Conservation (phyloP, 2,888 invertebrate species). For the Taenaris catops region DNA sequence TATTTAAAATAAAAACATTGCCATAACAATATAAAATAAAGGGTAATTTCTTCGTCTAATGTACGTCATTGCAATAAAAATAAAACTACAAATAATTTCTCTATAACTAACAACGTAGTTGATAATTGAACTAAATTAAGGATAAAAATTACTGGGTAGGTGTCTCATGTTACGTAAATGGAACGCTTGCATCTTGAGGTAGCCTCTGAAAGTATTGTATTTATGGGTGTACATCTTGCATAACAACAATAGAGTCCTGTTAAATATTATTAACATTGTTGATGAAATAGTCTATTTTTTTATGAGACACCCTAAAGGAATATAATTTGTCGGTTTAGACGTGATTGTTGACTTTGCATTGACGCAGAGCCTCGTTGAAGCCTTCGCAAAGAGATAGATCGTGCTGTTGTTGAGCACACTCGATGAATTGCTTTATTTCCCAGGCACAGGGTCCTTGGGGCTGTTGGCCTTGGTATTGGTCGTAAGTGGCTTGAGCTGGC, state of each 20-base stretch:
- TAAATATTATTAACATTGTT: slow-evolving; percentile 32
- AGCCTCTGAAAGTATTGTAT: slow-evolving; percentile 31
- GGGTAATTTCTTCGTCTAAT: slow-evolving; percentile 7
- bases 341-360: slow-evolving; percentile 93
- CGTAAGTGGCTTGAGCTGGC: slow-evolving; percentile 51
- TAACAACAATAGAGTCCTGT: slow-evolving; percentile 29
- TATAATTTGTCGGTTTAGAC: slow-evolving; percentile 49
- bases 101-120: slow-evolving; percentile 14
- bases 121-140: slow-evolving; percentile 27
- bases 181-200: slow-evolving; percentile 35
- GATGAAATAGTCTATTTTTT: no score
- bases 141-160: slow-evolving; percentile 50
- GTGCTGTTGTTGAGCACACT: slow-evolving; percentile 94
- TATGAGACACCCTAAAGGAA: slow-evolving; percentile 29
- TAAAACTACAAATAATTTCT: slow-evolving; percentile 13
- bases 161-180: slow-evolving; percentile 33
- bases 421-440: slow-evolving; percentile 97
- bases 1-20: neutral
- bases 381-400: slow-evolving; percentile 97
- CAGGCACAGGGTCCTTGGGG: slow-evolving; percentile 91
- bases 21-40: no score
- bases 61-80: slow-evolving; percentile 19
- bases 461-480: slow-evolving; percentile 61
- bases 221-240: slow-evolving; percentile 32
- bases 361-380: slow-evolving; percentile 97